Conservation (phyloP, 2,797 vertebrate species). For the Pangasius macronema region DNA sequence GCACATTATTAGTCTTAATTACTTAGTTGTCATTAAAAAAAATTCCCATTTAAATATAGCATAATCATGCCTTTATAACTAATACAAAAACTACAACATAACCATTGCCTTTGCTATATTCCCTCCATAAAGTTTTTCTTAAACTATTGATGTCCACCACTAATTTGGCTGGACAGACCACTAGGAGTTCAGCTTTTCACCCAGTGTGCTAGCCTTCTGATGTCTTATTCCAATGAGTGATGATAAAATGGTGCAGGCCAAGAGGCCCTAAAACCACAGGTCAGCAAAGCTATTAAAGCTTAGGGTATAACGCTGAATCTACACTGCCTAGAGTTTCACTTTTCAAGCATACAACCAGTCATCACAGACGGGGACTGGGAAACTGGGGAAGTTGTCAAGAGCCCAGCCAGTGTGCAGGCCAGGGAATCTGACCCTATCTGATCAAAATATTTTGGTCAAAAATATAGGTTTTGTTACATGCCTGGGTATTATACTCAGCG, state of each 20-base stretch:
- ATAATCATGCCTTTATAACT: not conserved
- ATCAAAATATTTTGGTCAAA: not conserved
- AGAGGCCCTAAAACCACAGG: conserved; percentile 7
- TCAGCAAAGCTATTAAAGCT: conserved; percentile 16
- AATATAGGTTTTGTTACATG: not conserved
- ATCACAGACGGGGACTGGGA: not conserved
- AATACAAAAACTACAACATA: not conserved
- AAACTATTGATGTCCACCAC: not conserved
- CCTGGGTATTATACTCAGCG: not conserved
- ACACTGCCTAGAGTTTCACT: not conserved
- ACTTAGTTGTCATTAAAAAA: not conserved
- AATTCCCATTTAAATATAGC: not conserved
- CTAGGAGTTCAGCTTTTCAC: not conserved
- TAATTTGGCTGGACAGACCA: not conserved
- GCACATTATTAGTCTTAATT: not conserved
- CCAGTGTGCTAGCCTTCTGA: conserved; percentile 35
- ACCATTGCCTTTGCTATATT: not conserved
- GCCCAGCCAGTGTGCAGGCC: not conserved
- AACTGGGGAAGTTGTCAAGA: not conserved
- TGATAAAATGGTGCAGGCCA: conserved; percentile 24
- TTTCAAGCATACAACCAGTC: not conserved
- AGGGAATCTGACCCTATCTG: not conserved
- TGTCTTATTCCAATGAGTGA: conserved; percentile 43
- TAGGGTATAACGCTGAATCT: conserved; percentile 12
- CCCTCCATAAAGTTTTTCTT: not conserved